Evolutionary conservation across 53 echinoderm and acorn worm species (phyloP), one percentile per base, ranked within the genome.

Genomic region (Paelopatides confundens): DNA sequence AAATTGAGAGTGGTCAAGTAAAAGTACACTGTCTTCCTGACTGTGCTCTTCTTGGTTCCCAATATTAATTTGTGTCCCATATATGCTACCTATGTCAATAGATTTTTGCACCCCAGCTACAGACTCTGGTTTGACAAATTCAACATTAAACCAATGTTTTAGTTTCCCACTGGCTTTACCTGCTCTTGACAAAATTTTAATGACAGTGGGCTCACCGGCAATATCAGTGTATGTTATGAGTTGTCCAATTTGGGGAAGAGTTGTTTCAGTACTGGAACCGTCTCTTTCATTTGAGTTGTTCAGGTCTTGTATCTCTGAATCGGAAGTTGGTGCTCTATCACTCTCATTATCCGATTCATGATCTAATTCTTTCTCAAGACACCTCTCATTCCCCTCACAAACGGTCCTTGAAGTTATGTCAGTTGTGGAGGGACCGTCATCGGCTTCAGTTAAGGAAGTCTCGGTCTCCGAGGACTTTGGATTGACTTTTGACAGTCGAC

Each of bases 81-180:
- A n/a, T 37, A 74, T 17, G 4, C 40, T 40, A 11, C 28, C 21
- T 3, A 74, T 37, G 36, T 74, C 76, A 4, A 74, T 39, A 15
- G 76, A 74, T 17, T 74, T 10, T 38, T 46, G 10, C 2, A 74
- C 43, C 4, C 46, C 46, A 23, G 46, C 76, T 18, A n/a, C 24
- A 4, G 10, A 1, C n/a, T 38, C 11, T 3, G 76, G 76, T 74
- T 74, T 24, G 28, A 74, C 39, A 39, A 13, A 74, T 37, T 74
- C 76, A 37, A 3, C 76, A 28, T 38, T 74, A 28, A 23, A 77
- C 78, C 78, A 77, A 77, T 77, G 28, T 31, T 49, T 30, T 10
- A 50, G 78, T 14, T 46, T 46, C 1, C 31, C 78, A 27, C 39
- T 50, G 28, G 78, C 78, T 17, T 77, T 77, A 50, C 52, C 78